Percentiles rank a stretch among this genome's conserved stretches.
phyloP scores from a whole-genome alignment of 2,888 invertebrate genomes.

The Erebia epiphron region DNA sequence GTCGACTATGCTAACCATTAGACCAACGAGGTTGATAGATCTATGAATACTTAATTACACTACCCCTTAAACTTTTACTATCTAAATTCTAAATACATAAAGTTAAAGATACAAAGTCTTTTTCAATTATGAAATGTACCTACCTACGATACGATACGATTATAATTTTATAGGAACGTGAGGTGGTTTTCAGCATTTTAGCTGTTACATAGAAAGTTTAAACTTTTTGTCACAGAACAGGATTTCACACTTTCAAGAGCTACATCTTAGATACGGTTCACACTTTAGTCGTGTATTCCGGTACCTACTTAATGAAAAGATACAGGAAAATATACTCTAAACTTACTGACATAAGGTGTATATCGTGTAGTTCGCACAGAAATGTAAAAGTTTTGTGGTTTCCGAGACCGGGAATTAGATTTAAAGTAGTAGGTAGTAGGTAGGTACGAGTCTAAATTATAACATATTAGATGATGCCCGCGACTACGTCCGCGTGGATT shows the following conservation, averaged over 20 bases:
- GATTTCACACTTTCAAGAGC: slow-evolving; percentile 63
- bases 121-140: not conserved
- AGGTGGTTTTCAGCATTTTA: not conserved
- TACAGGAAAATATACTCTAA: slow-evolving; percentile 19
- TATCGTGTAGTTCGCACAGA: slow-evolving; percentile 15
- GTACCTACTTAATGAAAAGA: slow-evolving; percentile 20
- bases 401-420: not conserved
- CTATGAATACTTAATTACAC: too few species aligned
- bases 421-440: slow-evolving; percentile 2
- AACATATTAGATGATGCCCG: too few species aligned
- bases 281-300: slow-evolving; percentile 37
- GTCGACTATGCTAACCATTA: too few species aligned
- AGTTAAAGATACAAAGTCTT: not conserved
- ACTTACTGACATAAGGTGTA: not conserved
- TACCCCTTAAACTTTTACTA: too few species aligned
- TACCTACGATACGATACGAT: not conserved
- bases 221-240: slow-evolving; percentile 59
- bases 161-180: too few species aligned
- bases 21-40: too few species aligned
- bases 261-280: slow-evolving; percentile 54
- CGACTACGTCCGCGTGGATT: too few species aligned
- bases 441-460: not conserved
- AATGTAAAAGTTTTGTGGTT: slow-evolving; percentile 14
- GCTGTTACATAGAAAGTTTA: slow-evolving; percentile 42
- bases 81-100: too few species aligned